These are phyloP conservation scores for Cettia cetti DNA, from an alignment of 2,113 vertebrate genomes.

Conservation along the genomic window DNA sequence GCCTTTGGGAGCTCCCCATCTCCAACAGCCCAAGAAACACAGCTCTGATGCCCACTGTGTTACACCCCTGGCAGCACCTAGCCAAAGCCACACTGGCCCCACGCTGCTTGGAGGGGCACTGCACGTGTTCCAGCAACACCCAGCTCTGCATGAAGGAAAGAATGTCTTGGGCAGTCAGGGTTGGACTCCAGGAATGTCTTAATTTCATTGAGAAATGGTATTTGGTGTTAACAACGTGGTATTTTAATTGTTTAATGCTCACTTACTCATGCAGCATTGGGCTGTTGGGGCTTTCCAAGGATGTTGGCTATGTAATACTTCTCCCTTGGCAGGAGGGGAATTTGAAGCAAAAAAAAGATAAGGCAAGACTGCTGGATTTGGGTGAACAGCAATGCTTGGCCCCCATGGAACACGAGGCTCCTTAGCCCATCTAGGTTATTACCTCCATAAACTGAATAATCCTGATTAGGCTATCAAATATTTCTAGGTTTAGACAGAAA, in stretches of 20 bases:
- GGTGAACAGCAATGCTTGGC: background rate
- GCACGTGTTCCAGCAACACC: fast-evolving
- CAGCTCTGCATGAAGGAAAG: background rate
- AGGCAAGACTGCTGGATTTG: background rate
- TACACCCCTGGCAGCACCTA: background rate
- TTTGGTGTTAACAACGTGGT: background rate
- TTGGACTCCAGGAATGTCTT: background rate
- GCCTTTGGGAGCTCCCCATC: background rate
- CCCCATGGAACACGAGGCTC: background rate
- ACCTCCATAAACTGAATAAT: background rate
- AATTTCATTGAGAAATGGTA: background rate
- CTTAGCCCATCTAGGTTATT: background rate
- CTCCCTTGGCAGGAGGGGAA: background rate
- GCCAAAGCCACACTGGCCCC: background rate
- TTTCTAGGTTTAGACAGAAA: background rate
- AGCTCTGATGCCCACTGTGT: fast-evolving
- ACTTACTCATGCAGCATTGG: background rate
- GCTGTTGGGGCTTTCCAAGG: background rate
- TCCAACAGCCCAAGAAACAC: background rate
- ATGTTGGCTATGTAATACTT: background rate
- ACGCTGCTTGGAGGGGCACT: background rate
- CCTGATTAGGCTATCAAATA: background rate
- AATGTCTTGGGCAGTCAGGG: background rate
- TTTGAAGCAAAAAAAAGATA: background rate
- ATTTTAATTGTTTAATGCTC: background rate